Evolutionary conservation across 2,888 invertebrate species (phyloP), one percentile per base, ranked within the genome.

Genomic region (Phragmatobia fuliginosa): DNA sequence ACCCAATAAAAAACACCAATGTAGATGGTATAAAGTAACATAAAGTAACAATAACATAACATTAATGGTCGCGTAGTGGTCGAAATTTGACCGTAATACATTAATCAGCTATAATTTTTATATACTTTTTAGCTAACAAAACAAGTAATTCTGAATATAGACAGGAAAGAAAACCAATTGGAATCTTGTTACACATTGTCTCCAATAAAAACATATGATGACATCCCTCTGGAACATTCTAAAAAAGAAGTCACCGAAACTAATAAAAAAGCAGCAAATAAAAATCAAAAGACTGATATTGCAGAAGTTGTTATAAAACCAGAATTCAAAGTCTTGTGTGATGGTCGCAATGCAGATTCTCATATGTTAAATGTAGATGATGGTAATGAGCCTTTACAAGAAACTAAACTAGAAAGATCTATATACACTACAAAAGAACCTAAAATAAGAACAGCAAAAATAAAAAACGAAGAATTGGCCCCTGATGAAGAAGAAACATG

Each of bases 131-230:
- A 86, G 86, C 38, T 78, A 25, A 80, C 77, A 59, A 72, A 69
- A 36, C 56, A 76, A 45, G 18, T 31, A 0, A 71, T 85, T n/a
- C 63, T 67, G 67, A 78, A 71, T 31, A 67, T 87, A 25, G 78
- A 85, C 68, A 77, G 85, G 8, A 83, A 78, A 67, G 28, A 67
- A 25, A 72, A 82, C 64, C 79, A 81, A 62, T 72, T 87, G 32
- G 73, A 74, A 74, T 82, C 84, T n/a, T 70, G 45, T 62, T 67
- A 81, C 14, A 62, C 8, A 32, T 5, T 65, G 6, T 67, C 83
- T 33, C 61, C 68, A 7, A 52, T 70, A 41, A 11, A 59, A 49
- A 25, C 71, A 7, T 31, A 21, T 14, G 67, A 41, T 62, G 66
- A 70, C 32, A 69, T 66, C n/a, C 25, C 68, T 25, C 14, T 49